phyloP scores from a whole-genome alignment of 1,140 invertebrate genomes.

The Drosophila truncata region DNA sequence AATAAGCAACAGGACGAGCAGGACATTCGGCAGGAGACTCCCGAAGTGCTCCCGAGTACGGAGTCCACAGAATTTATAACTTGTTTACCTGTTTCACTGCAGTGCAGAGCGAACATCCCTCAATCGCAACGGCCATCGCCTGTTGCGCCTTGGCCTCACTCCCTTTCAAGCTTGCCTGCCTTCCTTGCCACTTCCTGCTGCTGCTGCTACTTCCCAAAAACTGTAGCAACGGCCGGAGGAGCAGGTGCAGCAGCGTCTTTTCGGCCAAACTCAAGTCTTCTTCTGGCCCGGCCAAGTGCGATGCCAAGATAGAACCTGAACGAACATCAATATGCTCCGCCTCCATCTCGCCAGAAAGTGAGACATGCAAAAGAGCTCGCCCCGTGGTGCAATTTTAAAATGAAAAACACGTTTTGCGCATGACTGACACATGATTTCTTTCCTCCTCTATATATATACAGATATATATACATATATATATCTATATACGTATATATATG shows the following conservation, averaged over 20 bases:
- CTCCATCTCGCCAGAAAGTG: constrained; percentile 77
- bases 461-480: constrained; percentile 18
- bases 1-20: constrained; percentile 83
- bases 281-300: constrained; percentile 11
- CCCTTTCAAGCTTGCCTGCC: neutral
- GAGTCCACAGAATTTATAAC: constrained; percentile 68
- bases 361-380: constrained; percentile 76
- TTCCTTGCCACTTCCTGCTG: neutral
- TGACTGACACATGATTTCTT: constrained; percentile 84
- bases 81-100: constrained; percentile 80
- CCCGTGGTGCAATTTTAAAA: constrained; percentile 78
- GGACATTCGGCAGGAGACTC: constrained; percentile 57
- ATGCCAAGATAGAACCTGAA: constrained; percentile 26
- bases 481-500: constrained; percentile 13
- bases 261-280: constrained; percentile 35
- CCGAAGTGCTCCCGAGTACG: constrained; percentile 30
- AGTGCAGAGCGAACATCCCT: constrained; percentile 72
- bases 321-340: constrained; percentile 77
- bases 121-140: constrained; percentile 44
- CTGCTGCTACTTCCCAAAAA: constrained; percentile 3
- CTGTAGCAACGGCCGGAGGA: neutral
- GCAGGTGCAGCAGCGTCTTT: constrained; percentile 34
- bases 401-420: constrained; percentile 84
- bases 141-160: constrained; percentile 57
- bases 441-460: constrained; percentile 39